These are phyloP conservation scores for Ia io DNA, from an alignment of 2,113 vertebrate genomes.

Conservation along the genomic window DNA sequence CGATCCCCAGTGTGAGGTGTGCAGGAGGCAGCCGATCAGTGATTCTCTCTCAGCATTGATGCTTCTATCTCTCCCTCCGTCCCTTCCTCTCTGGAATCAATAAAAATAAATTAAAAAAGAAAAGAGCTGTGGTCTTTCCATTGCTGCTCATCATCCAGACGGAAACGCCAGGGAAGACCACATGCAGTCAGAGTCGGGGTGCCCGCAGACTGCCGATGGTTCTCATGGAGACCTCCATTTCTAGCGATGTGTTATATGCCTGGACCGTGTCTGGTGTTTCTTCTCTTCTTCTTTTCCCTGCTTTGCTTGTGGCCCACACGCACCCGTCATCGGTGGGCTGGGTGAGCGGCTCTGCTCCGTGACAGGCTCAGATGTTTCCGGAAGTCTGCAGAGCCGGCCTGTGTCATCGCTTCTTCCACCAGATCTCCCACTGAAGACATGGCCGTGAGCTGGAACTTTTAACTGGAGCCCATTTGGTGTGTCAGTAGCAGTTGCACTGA, in stretches of 20 bases:
- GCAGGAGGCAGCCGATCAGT: too few relatives aligned
- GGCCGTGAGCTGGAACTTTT: not conserved
- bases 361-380: too few relatives aligned
- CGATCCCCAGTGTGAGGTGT: too few relatives aligned
- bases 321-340: accelerated
- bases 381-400: too few relatives aligned
- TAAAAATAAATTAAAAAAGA: too few relatives aligned
- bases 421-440: not conserved
- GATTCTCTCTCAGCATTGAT: too few relatives aligned
- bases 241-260: too few relatives aligned
- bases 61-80: too few relatives aligned
- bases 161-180: accelerated
- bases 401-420: not conserved
- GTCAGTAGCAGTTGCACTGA: too few relatives aligned
- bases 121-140: accelerated
- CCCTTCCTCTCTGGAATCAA: too few relatives aligned
- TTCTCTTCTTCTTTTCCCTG: not conserved
- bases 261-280: not conserved
- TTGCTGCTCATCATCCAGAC: not conserved
- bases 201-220: not conserved
- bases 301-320: accelerated
- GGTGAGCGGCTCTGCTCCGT: accelerated
- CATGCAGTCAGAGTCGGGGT: not conserved
- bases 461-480: not conserved
- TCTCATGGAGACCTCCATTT: not conserved